Evolutionary conservation across 1,140 invertebrate genomes (phyloP).

Genomic region (Anoplophora glabripennis): DNA sequence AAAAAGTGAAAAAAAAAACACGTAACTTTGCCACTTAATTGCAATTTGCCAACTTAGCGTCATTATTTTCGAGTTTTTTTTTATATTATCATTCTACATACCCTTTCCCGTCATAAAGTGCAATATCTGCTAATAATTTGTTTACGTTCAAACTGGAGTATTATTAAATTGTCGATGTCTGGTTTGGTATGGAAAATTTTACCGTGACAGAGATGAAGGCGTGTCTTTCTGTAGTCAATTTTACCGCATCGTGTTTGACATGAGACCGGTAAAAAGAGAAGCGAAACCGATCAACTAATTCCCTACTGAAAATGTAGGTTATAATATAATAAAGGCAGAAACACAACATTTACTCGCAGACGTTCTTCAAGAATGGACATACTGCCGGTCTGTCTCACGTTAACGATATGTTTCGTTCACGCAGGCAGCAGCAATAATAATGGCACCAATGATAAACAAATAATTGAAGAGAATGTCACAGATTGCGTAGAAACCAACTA

Average conservation of each 20-base stretch:
- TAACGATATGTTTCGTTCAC: conserved; percentile 3
- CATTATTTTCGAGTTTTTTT: too few species aligned
- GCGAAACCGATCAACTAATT: not conserved
- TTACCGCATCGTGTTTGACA: not conserved
- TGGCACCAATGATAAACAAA: not conserved
- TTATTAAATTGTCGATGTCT: too few species aligned
- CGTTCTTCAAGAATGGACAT: conserved; percentile 16
- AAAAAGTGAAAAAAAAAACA: too few species aligned
- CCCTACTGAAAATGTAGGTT: conserved; percentile 13
- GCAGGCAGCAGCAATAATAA: not conserved
- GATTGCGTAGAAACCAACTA: not conserved
- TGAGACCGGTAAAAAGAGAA: conserved; percentile 3
- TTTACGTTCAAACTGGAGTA: too few species aligned
- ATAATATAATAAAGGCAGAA: conserved; percentile 3
- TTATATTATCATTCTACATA: too few species aligned
- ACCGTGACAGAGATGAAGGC: too few species aligned
- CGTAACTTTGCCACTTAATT: too few species aligned
- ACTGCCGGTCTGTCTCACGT: conserved; percentile 1
- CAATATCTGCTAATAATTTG: too few species aligned
- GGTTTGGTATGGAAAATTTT: too few species aligned
- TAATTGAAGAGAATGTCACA: conserved; percentile 10
- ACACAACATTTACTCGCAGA: conserved; percentile 8
- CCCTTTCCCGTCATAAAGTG: too few species aligned
- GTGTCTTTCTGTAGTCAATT: not conserved
- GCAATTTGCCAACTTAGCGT: too few species aligned